phyloP scores from a whole-genome alignment of 2,888 invertebrate genomes.

The Sussaba pulchella region DNA sequence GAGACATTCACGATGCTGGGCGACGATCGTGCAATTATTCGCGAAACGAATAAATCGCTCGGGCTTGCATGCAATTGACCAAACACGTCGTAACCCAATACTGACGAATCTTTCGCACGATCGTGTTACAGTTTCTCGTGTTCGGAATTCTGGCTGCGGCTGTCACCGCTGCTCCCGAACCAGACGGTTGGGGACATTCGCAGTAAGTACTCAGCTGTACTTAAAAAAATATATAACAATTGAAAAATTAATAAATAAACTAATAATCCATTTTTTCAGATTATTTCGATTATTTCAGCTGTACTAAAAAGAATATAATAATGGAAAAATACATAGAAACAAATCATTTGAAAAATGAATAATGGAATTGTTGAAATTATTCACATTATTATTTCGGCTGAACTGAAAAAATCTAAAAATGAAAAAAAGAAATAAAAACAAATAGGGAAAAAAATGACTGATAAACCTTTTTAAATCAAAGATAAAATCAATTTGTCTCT shows the following conservation, averaged over 20 bases:
- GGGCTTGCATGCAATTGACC: constrained; percentile 8
- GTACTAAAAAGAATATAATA: too few relatives aligned
- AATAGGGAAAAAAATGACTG: too few relatives aligned
- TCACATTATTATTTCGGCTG: too few relatives aligned
- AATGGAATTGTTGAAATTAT: too few relatives aligned
- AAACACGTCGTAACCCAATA: constrained; percentile 42
- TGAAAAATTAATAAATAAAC: too few relatives aligned
- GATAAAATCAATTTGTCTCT: too few relatives aligned
- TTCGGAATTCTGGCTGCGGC: constrained; percentile 78
- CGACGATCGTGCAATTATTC: constrained; percentile 34
- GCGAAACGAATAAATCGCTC: constrained; percentile 25
- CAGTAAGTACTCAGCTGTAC: constrained; percentile 73
- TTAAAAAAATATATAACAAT: constrained; percentile 16
- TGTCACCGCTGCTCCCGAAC: constrained; percentile 76
- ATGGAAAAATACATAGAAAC: too few relatives aligned
- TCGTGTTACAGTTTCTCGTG: constrained; percentile 78
- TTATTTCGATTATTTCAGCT: too few relatives aligned
- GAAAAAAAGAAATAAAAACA: too few relatives aligned
- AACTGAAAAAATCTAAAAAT: too few relatives aligned
- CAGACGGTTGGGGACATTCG: constrained; percentile 74
- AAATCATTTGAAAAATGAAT: too few relatives aligned
- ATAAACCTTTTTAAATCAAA: too few relatives aligned
- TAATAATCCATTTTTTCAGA: background rate
- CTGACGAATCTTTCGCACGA: constrained; percentile 48
- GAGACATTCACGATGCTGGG: constrained; percentile 59